Base-by-base conservation (phyloP, 2,888 invertebrate species). In the Monopis laevigella region DNA sequence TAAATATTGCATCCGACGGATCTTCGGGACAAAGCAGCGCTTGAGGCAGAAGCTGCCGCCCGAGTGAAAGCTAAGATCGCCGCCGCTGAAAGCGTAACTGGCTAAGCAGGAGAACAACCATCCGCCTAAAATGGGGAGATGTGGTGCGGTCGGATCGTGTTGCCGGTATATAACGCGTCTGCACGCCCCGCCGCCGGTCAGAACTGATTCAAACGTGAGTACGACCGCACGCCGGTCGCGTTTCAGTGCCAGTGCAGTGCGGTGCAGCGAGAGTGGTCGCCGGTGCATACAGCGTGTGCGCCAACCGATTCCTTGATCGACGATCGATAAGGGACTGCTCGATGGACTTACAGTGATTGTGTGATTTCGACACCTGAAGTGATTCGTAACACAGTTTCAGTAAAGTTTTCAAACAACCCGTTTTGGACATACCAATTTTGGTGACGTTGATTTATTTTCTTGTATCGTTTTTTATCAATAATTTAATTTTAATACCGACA, bases 181-280 rank as follows among this genome's bases (percentile, higher is more conserved):
- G 70, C 69, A 78, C 83, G 81, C 84, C 85, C 84, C 84, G 84
- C 85, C 84, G 85, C 86, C 88, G 88, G 88, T 90, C 93, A 94
- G 93, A 93, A 92, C 93, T 92, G 93, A 93, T 93, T 91, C 91
- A 89, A 93, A 92, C 92, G 93, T 93, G 92, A 93, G 93, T 93
- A 68, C 55, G 62, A 65, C 54, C 73, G 70, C 65, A 70, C 66
- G 43, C 43, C 43, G 36, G 45, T 51, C 53, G 21, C n/a, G 40
- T 17, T 39, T 52, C 58, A 51, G 32, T 32, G 32, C 32, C 32
- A 56, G 65, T 64, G 62, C 51, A 59, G 71, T 71, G 69, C 58
- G 59, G 53, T 51, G 51, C 44, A 49, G 30, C 46, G 47, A 65
- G n/a, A n/a, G n/a, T n/a, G n/a, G n/a, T n/a, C n/a, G 64, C 62